Evolutionary conservation across 1,140 invertebrate species (phyloP).

Genomic region (Listronotus bonariensis): DNA sequence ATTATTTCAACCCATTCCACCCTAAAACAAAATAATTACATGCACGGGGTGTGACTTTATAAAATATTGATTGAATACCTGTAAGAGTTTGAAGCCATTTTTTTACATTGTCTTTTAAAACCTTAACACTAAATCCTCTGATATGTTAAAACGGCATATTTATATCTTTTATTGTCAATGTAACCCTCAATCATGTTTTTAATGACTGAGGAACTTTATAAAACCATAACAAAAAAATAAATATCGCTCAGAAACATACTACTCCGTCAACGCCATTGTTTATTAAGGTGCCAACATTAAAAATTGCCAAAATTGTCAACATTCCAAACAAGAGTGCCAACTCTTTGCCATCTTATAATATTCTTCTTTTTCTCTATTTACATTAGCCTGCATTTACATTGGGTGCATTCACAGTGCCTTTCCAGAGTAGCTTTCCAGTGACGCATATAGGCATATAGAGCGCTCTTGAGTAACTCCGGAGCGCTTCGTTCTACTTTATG

Average conservation of each 20-base stretch:
- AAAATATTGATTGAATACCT: constrained; percentile 53
- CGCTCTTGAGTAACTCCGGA: too few species aligned
- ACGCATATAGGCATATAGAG: too few species aligned
- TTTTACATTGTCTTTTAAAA: constrained; percentile 36
- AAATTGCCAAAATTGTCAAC: too few species aligned
- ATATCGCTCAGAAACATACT: constrained; percentile 31
- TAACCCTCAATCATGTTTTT: constrained; percentile 37
- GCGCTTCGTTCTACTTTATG: too few species aligned
- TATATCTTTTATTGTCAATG: constrained; percentile 41
- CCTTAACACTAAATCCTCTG: constrained; percentile 35
- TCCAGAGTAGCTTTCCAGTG: too few species aligned
- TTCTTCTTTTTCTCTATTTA: too few species aligned
- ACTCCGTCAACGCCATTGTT: constrained; percentile 42
- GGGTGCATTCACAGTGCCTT: too few species aligned
- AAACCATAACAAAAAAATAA: constrained; percentile 42
- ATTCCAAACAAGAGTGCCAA: too few species aligned
- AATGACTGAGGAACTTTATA: constrained; percentile 32
- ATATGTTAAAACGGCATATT: constrained; percentile 44
- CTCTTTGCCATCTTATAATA: too few species aligned
- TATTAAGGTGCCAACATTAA: too few species aligned
- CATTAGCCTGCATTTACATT: too few species aligned
- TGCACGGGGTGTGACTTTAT: constrained; percentile 46
- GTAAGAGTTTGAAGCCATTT: constrained; percentile 55
- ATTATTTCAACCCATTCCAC: constrained; percentile 99
- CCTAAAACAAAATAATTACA: constrained; percentile 59